Evolutionary conservation across 2,888 invertebrate species (phyloP), one percentile per base, ranked within the genome.

Genomic region (Pristionchus exspectatus): DNA sequence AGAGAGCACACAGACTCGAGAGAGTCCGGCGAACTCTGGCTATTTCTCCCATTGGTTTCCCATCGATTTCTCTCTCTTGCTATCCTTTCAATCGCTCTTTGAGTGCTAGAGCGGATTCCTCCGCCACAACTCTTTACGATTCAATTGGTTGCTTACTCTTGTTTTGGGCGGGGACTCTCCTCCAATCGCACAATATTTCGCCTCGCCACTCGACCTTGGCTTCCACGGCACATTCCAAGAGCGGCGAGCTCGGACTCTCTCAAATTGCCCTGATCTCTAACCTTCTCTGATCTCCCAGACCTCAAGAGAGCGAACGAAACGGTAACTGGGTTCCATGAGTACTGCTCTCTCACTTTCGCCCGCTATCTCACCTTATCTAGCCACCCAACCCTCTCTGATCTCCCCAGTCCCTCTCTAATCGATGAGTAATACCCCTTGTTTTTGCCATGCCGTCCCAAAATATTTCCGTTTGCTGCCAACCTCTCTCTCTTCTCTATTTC

Each of bases 191-290:
- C 81, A 24, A 33, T 85, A 30, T 85, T 63, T 85, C 85, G 5
- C 83, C 33, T 4, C 10, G 44, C 44, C 56, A 56, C 85, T 63
- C 59, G 63, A 85, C 85, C 85, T 56, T 63, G 63, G 59, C 63
- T 85, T 30, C 59, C 7, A 24, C 30, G 21, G 85, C 85, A 44
- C 50, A 56, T 63, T 56, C 85, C 85, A 59, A 90, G 63, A 66
- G 33, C 3, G 69, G 84, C 30, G 89, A 44, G 24, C 90, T 77
- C 54, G 38, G 33, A 85, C 85, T 89, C 83, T 90, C 74, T 59
- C 88, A 30, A 21, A 18, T 72, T 77, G 7, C 21, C 44, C 9
- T 54, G n/a, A 69, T 69, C 66, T 83, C 66, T 89, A 44, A n/a
- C 84, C n/a, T 30, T 54, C 33, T 59, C 59, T 63, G 30, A 59